Base-by-base conservation (phyloP, 2,113 vertebrate species). In the Tinamus guttatus region DNA sequence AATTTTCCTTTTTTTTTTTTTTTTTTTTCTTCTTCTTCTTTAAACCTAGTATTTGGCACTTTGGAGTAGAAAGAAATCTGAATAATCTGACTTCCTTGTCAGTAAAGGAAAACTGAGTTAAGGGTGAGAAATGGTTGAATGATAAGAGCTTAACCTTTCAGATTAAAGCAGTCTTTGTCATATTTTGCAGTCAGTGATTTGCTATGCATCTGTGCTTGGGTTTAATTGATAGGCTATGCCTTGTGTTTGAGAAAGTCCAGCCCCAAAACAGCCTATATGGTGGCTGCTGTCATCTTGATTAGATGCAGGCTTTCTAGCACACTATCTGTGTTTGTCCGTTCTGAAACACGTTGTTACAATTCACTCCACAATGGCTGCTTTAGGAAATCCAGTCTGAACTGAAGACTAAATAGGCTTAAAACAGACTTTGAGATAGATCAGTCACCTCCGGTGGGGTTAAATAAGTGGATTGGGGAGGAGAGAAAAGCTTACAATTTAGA, bases 141-240 rank as follows among this genome's bases (percentile, higher is more conserved):
- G 17, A 5, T 73, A 14, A 51, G 40, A 38, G 22, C 15, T 28
- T 45, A 73, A 62, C 19, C 51, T 81, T 19, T 51, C 14, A 70
- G 36, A 28, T 36, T 49, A 11, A 76, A 68, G 38, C 18, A 17
- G 54, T 75, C 14, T 34, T 14, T 76, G 58, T 87, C 13, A 2
- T 64, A 19, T 32, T 79, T 81, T 79, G 17, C 28, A 30, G 52
- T 43, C 28, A 40, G 10, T 81, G 58, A 34, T 81, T 81, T 71
- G 34, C 24, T 21, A 5, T 2, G 0, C 5, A 2, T 69, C 1
- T 13, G 17, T 7, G 7, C 21, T 87, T 24, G 5, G 8, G 56
- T 56, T 56, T 58, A 43, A 34, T 73, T 41, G n/a, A 7, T 22
- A 14, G 6, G 11, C 5, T 69, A 28, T 0, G 1, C 6, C 1